Conservation (phyloP, 2,113 vertebrate species). For the Cairina moschata region DNA sequence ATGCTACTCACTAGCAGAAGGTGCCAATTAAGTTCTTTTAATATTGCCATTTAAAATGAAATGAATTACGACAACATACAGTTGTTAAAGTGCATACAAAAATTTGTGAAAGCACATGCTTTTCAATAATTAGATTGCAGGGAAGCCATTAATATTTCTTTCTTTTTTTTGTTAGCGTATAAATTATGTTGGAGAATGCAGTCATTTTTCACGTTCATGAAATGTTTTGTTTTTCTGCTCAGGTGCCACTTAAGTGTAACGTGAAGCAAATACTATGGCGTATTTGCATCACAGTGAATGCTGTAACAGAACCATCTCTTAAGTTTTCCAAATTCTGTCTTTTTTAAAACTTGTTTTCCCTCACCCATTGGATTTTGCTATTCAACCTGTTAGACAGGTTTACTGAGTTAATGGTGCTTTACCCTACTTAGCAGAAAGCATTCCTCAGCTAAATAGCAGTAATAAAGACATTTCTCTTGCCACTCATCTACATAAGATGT, state of each 20-base stretch:
- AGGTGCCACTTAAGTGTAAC: neutral
- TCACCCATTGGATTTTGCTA: neutral
- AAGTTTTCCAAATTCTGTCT: neutral
- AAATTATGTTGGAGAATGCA: neutral
- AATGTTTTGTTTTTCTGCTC: neutral
- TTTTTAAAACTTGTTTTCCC: neutral
- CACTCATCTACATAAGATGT: neutral
- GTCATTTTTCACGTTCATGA: neutral
- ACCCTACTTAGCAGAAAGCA: neutral
- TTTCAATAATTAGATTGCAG: neutral
- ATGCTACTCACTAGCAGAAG: neutral
- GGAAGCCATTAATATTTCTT: neutral
- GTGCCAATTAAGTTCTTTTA: neutral
- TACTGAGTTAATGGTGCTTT: neutral
- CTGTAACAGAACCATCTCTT: rapidly evolving
- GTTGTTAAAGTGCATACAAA: neutral
- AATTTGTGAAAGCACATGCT: neutral
- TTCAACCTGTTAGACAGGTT: neutral
- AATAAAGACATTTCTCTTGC: neutral
- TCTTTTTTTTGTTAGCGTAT: neutral
- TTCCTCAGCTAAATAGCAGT: neutral
- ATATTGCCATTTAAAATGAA: neutral
- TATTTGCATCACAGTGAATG: neutral
- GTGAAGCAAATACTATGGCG: neutral
- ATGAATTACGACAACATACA: neutral